phyloP scores from a whole-genome alignment of 2,888 invertebrate species.

The Ormia ochracea region DNA sequence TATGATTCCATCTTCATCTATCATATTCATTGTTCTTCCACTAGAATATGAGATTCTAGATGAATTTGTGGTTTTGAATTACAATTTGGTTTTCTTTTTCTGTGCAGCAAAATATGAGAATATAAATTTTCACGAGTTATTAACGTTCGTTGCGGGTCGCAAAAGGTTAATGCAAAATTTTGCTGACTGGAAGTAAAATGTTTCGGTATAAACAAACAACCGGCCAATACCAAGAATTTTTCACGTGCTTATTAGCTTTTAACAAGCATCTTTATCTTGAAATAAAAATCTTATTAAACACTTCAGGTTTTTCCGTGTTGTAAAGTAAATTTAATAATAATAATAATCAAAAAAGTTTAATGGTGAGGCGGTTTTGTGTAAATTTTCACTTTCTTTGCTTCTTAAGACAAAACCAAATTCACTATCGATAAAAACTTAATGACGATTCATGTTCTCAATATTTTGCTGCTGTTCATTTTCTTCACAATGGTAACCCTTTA shows the following conservation, averaged over 20 bases:
- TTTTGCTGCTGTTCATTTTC: no score
- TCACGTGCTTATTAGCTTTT: background rate
- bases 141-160: conserved; percentile 33
- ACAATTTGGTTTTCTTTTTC: background rate
- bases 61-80: conserved; percentile 40
- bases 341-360: no score
- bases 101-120: background rate
- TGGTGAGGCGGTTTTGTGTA: no score
- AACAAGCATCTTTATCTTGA: background rate
- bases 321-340: no score
- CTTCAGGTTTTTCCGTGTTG: background rate
- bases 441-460: no score
- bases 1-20: background rate
- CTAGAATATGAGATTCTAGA: conserved; percentile 31
- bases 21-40: no score
- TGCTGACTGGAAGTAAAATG: conserved; percentile 5
- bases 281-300: background rate
- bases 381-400: no score
- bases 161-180: conserved; percentile 43
- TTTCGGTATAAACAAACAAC: background rate
- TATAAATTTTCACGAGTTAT: conserved; percentile 30
- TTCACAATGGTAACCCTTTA: no score
- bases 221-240: background rate
- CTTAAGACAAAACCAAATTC: no score
- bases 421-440: no score